Evolutionary conservation across 2,888 invertebrate species (phyloP), one percentile per base, ranked within the genome.

Genomic region (Lepidonotus clava): DNA sequence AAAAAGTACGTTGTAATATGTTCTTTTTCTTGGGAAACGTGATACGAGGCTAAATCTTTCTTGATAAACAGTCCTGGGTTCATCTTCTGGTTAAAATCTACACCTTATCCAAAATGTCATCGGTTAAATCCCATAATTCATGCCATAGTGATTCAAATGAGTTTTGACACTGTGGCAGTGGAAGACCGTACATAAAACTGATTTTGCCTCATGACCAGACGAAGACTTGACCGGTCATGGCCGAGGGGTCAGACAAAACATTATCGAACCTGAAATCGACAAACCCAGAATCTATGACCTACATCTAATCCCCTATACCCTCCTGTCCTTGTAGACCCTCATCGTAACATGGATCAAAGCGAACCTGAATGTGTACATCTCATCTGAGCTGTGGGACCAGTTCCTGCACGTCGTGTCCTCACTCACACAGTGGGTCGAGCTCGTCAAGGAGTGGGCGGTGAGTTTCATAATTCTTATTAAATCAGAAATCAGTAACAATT

Each of bases 341-440:
- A 98, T 99, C 90, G 98, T 99, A 89, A 98, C 98, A 1, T 99
- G 99, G 98, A 98, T 99, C 91, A 98, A 98, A 92, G 99, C 98
- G 0, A 98, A 98, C 94, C 95, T 99, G 90, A 98, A 98, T 94
- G 98, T 98, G 6, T 96, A 97, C 2, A 97, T 99, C 87, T 96
- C 97, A 86, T 95, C 96, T 6, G 97, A 97, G 91, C 95, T 99
- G 71, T 99, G 99, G 99, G 98, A 98, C 95, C 96, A 97, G 93
- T 98, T 99, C 93, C 96, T 98, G 92, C 96, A 96, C 88, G 97
- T 98, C 14, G 95, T 99, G 28, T 97, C 97, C 0, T 96, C 97
- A 0, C 95, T 99, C 6, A 98, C 98, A 0, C 97, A 97, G 90
- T 98, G 98, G 96, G 98, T 98, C 92, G 98, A 98, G 93, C 95